Evolutionary conservation across 2,888 invertebrate genomes (phyloP), one percentile per base, ranked within the genome.

Genomic region (Bellardia pandia): DNA sequence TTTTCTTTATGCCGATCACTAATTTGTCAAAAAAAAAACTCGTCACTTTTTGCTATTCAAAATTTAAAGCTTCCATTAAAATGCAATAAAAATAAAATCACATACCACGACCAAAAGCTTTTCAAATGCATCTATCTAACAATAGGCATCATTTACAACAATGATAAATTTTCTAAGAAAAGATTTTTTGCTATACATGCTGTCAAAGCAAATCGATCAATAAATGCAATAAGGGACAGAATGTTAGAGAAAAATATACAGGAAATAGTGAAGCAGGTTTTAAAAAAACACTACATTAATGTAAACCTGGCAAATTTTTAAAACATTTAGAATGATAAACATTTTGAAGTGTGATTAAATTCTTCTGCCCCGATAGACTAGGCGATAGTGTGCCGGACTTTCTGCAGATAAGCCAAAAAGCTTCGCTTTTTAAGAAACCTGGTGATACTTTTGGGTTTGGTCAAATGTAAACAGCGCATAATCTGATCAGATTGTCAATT

Each of bases 61-160:
- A 33, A 53, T 37, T 53, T 51, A 69, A 69, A 45, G 9, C 5
- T 11, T 2, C 30, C 7, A 30, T 23, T 33, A 9, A 33, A 33
- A 48, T 51, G 2, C 13, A 8, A 37, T 53, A 64, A 74, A 60
- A 72, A 74, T 74, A 30, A 58, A 74, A 74, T 58, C 33, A n/a
- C 30, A 60, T 33, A 23, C 3, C 60, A 60, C 30, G 9, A 53
- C 37, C 53, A 37, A 76, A 76, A 7, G 7, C 3, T 64, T 33
- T 58, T 68, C 30, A 76, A 51, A 33, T 51, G 30, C 23, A 75
- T 16, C 48, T 9, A 33, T 13, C 42, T 51, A 53, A 83, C 76
- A 83, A 83, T 62, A 71, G 82, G 69, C 82, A 62, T 76, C 69
- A 71, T 76, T 64, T 71, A 53, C 33, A 62, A 71, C 45, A 16